A percentile compares a stretch with the other conserved stretches of the same genome.
These are phyloP conservation scores for Tribolium castaneum DNA, from an alignment of 1,140 invertebrate species.

Conservation along the genomic window DNA sequence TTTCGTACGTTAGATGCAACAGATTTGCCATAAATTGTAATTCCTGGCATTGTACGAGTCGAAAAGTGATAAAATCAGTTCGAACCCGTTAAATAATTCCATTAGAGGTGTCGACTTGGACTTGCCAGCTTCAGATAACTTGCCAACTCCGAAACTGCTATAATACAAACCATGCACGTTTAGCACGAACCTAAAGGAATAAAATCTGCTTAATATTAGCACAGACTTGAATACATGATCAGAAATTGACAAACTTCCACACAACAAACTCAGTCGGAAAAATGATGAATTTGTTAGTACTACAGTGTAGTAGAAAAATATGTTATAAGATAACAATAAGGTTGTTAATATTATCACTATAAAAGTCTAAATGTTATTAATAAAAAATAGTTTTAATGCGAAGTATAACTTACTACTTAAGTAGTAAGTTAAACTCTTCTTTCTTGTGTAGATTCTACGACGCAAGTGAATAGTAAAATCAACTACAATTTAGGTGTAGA, in stretches of 20 bases:
- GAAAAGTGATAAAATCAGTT: slow-evolving; percentile 24
- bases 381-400: too few relatives aligned
- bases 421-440: too few relatives aligned
- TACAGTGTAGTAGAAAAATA: too few relatives aligned
- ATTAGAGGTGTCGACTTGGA: slow-evolving; percentile 20
- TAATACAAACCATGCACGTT: not conserved
- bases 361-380: too few relatives aligned
- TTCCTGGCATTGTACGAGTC: slow-evolving; percentile 15
- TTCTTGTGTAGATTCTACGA: too few relatives aligned
- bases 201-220: not conserved
- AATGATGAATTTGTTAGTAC: too few relatives aligned
- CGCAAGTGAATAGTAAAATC: too few relatives aligned
- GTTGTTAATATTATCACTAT: too few relatives aligned
- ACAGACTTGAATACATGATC: not conserved
- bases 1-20: not conserved
- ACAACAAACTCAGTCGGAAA: not conserved
- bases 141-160: not conserved
- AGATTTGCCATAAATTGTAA: slow-evolving; percentile 12
- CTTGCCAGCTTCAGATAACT: not conserved
- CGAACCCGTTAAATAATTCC: slow-evolving; percentile 26
- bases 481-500: too few relatives aligned
- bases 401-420: too few relatives aligned
- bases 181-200: not conserved
- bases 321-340: too few relatives aligned
- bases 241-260: not conserved